Evolutionary conservation across 1,140 invertebrate genomes (phyloP).

Genomic region (Zaprionus ghesquierei): DNA sequence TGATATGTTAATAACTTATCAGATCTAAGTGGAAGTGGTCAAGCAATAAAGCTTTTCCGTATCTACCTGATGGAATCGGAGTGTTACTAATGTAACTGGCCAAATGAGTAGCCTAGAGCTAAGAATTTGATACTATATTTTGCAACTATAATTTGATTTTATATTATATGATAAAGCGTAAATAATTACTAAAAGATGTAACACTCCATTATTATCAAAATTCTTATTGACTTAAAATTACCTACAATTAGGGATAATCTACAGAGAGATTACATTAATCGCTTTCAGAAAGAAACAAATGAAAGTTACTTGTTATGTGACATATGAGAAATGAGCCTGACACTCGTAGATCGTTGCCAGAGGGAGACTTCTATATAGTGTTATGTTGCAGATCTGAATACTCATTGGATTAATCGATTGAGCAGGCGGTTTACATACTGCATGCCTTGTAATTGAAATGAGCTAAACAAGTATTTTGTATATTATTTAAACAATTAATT

Average conservation of each 20-base stretch:
- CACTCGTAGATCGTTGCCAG: not conserved
- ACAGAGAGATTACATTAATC: not conserved
- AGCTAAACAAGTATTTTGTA: constrained; percentile 8
- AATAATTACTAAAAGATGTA: too few relatives aligned
- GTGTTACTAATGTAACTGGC: not conserved
- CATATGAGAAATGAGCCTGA: constrained; percentile 1
- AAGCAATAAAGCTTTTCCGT: not conserved
- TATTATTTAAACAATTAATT: constrained; percentile 60
- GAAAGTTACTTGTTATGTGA: not conserved
- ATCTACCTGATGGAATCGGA: not conserved
- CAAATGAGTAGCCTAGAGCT: not conserved
- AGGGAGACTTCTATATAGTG: not conserved
- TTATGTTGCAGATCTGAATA: not conserved
- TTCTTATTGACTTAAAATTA: not conserved
- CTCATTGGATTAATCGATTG: constrained; percentile 2
- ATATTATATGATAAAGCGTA: too few relatives aligned
- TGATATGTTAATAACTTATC: not conserved
- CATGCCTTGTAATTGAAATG: not conserved
- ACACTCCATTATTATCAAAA: not conserved
- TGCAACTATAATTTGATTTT: too few relatives aligned
- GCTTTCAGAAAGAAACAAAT: not conserved
- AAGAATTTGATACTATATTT: not conserved
- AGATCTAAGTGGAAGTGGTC: not conserved
- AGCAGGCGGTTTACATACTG: not conserved
- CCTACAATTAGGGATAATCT: not conserved